phyloP scores from a whole-genome alignment of 2,888 invertebrate species.

The Andrena praecox region DNA sequence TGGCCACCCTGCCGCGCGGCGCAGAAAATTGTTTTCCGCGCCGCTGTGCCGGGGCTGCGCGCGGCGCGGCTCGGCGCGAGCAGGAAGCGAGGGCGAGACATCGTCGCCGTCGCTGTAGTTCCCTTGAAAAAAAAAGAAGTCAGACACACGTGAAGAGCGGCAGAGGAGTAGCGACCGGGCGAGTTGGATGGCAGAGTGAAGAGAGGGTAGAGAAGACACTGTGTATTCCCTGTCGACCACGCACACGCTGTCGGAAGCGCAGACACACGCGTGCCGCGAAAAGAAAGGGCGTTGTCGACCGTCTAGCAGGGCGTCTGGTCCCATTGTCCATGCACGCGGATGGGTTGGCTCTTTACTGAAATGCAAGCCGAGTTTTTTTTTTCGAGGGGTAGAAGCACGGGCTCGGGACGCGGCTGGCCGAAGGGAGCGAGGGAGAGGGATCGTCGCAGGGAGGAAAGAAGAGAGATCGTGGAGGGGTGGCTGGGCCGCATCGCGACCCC shows the following conservation, averaged over 20 bases:
- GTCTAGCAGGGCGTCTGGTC: conserved; percentile 79
- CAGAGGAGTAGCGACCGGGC: conserved; percentile 26
- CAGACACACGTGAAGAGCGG: conserved; percentile 54
- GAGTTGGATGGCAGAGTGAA: conserved; percentile 28
- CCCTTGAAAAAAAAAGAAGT: conserved; percentile 59
- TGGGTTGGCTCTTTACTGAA: conserved; percentile 77
- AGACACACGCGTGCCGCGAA: conserved; percentile 65
- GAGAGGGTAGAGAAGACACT: conserved; percentile 48
- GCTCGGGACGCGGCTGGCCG: conserved; percentile 22
- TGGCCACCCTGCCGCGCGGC: neutral
- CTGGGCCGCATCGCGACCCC: conserved; percentile 63
- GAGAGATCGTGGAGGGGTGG: conserved; percentile 54
- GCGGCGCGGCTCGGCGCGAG: conserved; percentile 54
- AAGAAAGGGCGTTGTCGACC: conserved; percentile 73
- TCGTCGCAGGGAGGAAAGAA: neutral
- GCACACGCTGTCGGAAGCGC: conserved; percentile 46
- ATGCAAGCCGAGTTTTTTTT: conserved; percentile 74
- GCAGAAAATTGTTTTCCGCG: conserved; percentile 66
- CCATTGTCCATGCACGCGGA: conserved; percentile 76
- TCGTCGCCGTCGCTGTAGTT: conserved; percentile 46
- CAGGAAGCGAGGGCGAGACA: conserved; percentile 54
- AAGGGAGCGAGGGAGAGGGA: conserved; percentile 5
- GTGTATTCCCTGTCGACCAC: conserved; percentile 50
- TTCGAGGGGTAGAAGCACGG: conserved; percentile 60
- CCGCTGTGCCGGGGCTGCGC: conserved; percentile 53